Conservation (phyloP, 1,140 invertebrate species). For the Platorchestia sp. region DNA sequence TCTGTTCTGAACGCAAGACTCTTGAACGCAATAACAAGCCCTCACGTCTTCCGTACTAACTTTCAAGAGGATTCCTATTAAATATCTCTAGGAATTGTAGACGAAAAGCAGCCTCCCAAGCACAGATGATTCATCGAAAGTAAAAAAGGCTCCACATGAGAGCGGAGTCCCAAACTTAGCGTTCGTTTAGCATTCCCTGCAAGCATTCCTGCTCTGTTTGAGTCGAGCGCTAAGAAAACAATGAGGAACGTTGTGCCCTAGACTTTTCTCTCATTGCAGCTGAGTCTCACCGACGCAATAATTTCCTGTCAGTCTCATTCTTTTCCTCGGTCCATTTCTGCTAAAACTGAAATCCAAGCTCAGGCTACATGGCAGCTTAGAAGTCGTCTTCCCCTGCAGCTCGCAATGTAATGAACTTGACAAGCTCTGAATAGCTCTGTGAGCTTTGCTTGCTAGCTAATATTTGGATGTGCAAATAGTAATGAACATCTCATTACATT, state of each 20-base stretch:
- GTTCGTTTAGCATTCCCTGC: background rate
- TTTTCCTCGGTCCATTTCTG: constrained; percentile 41
- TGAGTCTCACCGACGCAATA: constrained; percentile 43
- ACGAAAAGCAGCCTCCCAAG: background rate
- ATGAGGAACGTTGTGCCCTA: background rate
- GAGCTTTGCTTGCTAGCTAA: background rate
- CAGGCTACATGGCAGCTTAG: background rate
- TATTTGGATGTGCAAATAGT: background rate
- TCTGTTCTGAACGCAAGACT: no score
- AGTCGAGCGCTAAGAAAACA: constrained; percentile 34
- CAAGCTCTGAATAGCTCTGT: background rate
- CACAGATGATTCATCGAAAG: background rate
- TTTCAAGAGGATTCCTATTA: background rate
- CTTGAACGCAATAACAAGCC: background rate
- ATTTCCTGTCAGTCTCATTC: constrained; percentile 54
- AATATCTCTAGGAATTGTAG: background rate
- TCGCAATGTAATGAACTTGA: background rate
- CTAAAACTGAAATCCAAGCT: constrained; percentile 31
- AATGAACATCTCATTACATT: background rate
- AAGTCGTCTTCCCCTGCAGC: background rate
- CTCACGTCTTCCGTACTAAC: background rate
- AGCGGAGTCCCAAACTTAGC: background rate
- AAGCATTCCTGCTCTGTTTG: constrained; percentile 12
- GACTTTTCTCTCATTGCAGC: constrained; percentile 53
- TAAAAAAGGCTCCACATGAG: background rate